Percentiles rank a stretch among this genome's conserved stretches.
These are phyloP conservation scores for Azorinus chamasolen DNA, from an alignment of 2,888 invertebrate species.

Conservation along the genomic window DNA sequence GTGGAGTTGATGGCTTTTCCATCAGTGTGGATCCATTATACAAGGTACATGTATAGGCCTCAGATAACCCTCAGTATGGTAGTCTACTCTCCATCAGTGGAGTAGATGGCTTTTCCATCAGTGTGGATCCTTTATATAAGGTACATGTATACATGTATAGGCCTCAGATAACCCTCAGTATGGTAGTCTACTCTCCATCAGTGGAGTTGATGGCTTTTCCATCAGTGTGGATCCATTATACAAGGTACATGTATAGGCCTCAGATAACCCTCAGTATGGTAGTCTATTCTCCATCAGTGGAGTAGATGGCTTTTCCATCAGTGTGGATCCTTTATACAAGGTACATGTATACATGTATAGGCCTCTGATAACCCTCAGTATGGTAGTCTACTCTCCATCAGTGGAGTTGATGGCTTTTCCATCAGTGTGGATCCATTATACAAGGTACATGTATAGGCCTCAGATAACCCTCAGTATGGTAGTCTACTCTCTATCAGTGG, in stretches of 20 bases:
- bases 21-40: constrained; percentile 86
- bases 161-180: constrained; percentile 79
- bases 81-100: constrained; percentile 80
- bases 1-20: constrained; percentile 86
- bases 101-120: constrained; percentile 86
- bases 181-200: constrained; percentile 71
- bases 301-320: constrained; percentile 86
- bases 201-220: constrained; percentile 86
- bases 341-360: constrained; percentile 73
- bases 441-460: constrained; percentile 79
- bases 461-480: constrained; percentile 76
- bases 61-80: constrained; percentile 76
- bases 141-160: constrained; percentile 73
- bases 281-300: constrained; percentile 80
- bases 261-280: constrained; percentile 76
- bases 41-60: constrained; percentile 79
- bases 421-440: constrained; percentile 86
- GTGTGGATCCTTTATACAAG: constrained; percentile 86
- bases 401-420: constrained; percentile 86
- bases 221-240: constrained; percentile 86
- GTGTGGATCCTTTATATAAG: constrained; percentile 86
- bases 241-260: constrained; percentile 79
- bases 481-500: constrained; percentile 80
- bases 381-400: constrained; percentile 71
- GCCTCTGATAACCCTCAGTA: constrained; percentile 79